Evolutionary conservation across 2,113 vertebrate species (phyloP), one percentile per base, ranked within the genome.

Genomic region (Melanotaenia duboulayi): DNA sequence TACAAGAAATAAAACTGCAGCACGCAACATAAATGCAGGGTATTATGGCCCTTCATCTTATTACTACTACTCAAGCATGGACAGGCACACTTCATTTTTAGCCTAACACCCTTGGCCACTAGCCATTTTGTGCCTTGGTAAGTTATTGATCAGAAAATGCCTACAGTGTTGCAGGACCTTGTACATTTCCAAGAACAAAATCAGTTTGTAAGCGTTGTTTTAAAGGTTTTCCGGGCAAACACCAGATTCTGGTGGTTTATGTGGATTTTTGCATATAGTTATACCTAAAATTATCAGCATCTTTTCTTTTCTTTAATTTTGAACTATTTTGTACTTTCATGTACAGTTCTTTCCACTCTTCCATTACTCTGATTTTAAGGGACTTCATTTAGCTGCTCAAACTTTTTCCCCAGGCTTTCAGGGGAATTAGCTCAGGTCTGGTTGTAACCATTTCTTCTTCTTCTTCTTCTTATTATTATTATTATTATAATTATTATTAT

Each of bases 81-180:
- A n/a, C 23, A 17, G 51, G 11, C 17, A 19, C 54, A 25, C 58
- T 32, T 42, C 40, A 35, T 1, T 50, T 13, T 16, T 62, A 12
- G 23, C 52, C 52, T 13, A 49, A 46, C 56, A 60, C 42, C 71
- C 46, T 56, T 28, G 16, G 17, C 25, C 51, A 7, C 51, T 20
- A 3, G 22, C 59, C 42, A 78, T 83, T 76, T 68, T 74, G 69
- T 17, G 52, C 57, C 50, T 66, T 59, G 69, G 19, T 72, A 24
- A 12, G 40, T 61, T 77, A 82, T 85, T 70, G 82, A 83, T 81
- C 59, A 37, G 44, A 76, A 66, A 62, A 54, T 51, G 62, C 65
- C 57, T 65, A 25, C 24, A 67, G 60, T 24, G 19, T 16, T 40
- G 10, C 9, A 37, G 60, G 32, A 72, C 63, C 78, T 74, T 39